Evolutionary conservation across 2,797 vertebrate genomes (phyloP).

Genomic region (Steatocranus sp.): DNA sequence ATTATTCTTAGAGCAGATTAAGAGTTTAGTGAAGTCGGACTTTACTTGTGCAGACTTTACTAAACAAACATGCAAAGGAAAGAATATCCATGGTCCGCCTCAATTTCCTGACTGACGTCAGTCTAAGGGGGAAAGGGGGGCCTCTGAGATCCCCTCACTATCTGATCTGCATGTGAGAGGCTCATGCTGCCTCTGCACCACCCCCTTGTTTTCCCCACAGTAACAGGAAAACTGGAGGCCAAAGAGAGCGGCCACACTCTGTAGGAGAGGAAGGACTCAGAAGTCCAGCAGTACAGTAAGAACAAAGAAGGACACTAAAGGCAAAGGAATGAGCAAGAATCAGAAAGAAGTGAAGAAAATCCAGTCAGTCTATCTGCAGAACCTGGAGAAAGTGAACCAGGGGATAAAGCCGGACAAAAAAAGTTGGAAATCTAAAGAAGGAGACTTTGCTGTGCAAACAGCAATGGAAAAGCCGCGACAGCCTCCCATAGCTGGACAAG

Average conservation of each 20-base stretch:
- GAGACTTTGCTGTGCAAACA: constrained; percentile 46
- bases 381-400: constrained; percentile 65
- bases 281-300: constrained; percentile 38
- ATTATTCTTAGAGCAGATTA: constrained; percentile 36
- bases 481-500: constrained; percentile 51
- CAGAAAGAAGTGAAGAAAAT: constrained; percentile 73
- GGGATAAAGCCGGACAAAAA: constrained; percentile 56
- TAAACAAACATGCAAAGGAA: constrained; percentile 49
- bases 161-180: constrained; percentile 52
- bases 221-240: constrained; percentile 75
- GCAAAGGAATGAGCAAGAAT: constrained; percentile 65
- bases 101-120: constrained; percentile 64
- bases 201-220: constrained; percentile 68
- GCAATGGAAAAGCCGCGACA: constrained; percentile 65
- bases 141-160: constrained; percentile 43
- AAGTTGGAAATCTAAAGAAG: constrained; percentile 58
- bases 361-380: constrained; percentile 66
- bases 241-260: constrained; percentile 31
- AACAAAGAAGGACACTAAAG: constrained; percentile 38
- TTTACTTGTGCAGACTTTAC: constrained; percentile 18
- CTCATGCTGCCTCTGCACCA: constrained; percentile 54
- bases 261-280: constrained; percentile 46
- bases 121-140: constrained; percentile 22
- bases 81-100: constrained; percentile 42
- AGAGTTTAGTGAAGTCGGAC: constrained; percentile 13